Percentiles rank a stretch among this genome's conserved stretches.
Conservation (phyloP, 2,797 vertebrate genomes). For the Tragelaphus oryx region DNA sequence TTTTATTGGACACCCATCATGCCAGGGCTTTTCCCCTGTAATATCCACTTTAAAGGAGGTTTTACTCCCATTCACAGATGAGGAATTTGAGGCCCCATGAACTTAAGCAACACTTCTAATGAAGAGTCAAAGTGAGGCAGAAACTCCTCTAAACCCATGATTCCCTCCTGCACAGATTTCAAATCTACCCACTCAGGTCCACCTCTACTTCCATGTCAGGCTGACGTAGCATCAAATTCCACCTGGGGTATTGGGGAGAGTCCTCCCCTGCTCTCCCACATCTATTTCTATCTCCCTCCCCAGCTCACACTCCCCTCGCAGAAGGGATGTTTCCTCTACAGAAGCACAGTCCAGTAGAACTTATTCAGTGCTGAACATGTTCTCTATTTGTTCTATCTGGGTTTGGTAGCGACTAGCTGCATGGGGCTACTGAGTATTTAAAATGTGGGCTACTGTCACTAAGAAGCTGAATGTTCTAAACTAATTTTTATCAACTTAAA, state of each 20-base stretch:
- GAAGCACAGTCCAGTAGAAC: background rate
- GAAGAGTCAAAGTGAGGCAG: background rate
- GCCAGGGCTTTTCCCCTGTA: background rate
- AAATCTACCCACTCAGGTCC: background rate
- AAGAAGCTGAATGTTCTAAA: background rate
- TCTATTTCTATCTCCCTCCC: background rate
- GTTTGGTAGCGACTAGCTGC: rapidly evolving
- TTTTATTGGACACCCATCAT: background rate
- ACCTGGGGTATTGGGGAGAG: background rate
- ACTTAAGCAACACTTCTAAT: background rate
- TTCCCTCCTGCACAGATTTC: background rate
- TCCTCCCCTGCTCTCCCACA: background rate
- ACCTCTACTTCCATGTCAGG: rapidly evolving
- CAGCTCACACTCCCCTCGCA: background rate
- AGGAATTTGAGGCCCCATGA: background rate
- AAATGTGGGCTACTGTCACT: background rate
- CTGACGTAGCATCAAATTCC: background rate
- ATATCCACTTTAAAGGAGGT: background rate
- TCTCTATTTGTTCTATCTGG: background rate
- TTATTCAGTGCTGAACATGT: rapidly evolving
- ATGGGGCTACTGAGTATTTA: background rate
- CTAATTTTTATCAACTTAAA: background rate
- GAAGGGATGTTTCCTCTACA: background rate
- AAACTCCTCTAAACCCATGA: background rate
- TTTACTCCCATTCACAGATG: background rate